A percentile compares a stretch with the other conserved stretches of the same genome.
These are phyloP conservation scores for Hipposideros armiger DNA, from an alignment of 2,113 vertebrate species.

Conservation along the genomic window DNA sequence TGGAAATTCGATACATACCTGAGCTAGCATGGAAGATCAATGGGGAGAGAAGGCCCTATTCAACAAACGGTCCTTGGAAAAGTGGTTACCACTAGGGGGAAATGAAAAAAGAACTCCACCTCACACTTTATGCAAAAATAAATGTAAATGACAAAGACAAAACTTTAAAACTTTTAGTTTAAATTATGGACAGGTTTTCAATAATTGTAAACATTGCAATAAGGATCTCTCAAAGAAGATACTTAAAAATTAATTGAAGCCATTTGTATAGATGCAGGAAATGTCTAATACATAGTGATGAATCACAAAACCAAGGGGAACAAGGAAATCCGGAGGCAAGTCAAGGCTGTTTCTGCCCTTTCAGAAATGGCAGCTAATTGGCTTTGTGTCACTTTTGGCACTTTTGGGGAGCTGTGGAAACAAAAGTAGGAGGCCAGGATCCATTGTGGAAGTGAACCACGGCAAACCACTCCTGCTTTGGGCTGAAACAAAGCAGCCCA, in stretches of 20 bases:
- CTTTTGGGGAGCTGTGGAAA: background rate
- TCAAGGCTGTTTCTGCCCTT: background rate
- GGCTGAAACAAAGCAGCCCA: background rate
- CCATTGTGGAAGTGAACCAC: background rate
- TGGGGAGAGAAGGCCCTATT: background rate
- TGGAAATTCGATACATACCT: background rate
- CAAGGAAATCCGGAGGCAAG: background rate
- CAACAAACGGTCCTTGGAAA: background rate
- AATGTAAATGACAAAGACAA: background rate
- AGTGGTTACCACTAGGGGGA: background rate
- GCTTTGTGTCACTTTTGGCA: slow-evolving; percentile 31
- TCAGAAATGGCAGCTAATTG: background rate
- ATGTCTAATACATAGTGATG: background rate
- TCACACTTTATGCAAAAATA: background rate
- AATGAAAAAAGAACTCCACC: background rate
- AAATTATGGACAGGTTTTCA: background rate
- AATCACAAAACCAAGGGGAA: background rate
- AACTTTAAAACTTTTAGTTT: slow-evolving; percentile 2
- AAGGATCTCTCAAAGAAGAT: background rate
- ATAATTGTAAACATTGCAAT: background rate
- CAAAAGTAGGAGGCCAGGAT: background rate
- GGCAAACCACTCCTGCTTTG: slow-evolving; percentile 34
- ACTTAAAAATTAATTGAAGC: background rate
- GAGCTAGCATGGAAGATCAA: background rate
- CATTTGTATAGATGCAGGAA: background rate